Conservation (phyloP, 2,888 invertebrate species). For the Drosophila bunnanda region DNA sequence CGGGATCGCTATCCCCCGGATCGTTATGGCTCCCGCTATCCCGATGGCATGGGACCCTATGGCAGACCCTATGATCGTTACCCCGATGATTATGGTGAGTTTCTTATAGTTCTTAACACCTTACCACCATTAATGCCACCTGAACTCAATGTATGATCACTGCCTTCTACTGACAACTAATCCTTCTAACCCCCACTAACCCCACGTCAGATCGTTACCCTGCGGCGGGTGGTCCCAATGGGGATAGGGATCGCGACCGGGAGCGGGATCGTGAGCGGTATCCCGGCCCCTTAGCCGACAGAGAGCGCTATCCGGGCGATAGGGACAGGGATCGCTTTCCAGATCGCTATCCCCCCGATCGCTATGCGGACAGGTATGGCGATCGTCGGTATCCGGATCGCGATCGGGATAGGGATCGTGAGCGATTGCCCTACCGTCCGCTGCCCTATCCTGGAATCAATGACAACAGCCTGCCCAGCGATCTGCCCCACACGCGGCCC, state of each 20-base stretch:
- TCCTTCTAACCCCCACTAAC: conserved; percentile 67
- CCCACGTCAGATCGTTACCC: conserved; percentile 79
- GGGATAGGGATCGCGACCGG: conserved; percentile 72
- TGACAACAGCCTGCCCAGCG: conserved; percentile 81
- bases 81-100: conserved; percentile 78
- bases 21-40: conserved; percentile 68
- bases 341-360: conserved; percentile 58
- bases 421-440: conserved; percentile 74
- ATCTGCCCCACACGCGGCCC: conserved; percentile 84
- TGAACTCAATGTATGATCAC: conserved; percentile 31
- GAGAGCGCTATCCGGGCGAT: conserved; percentile 61
- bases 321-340: conserved; percentile 66
- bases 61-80: conserved; percentile 83
- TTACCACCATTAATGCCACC: conserved; percentile 58
- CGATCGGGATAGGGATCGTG: conserved; percentile 64
- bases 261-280: conserved; percentile 70
- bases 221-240: conserved; percentile 70
- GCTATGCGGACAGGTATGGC: conserved; percentile 59
- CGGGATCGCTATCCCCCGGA: conserved; percentile 85
- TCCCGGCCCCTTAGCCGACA: conserved; percentile 64
- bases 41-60: conserved; percentile 70
- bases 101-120: rapidly evolving
- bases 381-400: conserved; percentile 60
- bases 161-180: conserved; percentile 74
- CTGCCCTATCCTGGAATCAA: conserved; percentile 80